Percentiles rank a stretch among this genome's conserved stretches.
Evolutionary conservation across 2,113 vertebrate genomes (phyloP).

Genomic region (Pteruthius melanotis): DNA sequence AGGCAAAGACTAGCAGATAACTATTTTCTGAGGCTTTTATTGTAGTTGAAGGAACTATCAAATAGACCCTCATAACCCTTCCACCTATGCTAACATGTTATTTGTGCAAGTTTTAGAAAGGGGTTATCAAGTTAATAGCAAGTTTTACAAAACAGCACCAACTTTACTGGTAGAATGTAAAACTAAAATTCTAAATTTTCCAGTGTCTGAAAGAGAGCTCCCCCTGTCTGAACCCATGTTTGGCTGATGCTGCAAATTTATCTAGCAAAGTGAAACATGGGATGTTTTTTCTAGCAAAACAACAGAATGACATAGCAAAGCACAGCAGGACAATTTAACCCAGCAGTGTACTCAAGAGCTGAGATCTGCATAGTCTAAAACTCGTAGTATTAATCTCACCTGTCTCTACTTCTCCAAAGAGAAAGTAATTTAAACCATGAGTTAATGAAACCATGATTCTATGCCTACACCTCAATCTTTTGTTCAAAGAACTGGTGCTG

Average conservation of each 20-base stretch:
- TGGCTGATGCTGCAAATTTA: conserved; percentile 52
- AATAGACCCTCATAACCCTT: not conserved
- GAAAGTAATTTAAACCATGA: conserved; percentile 33
- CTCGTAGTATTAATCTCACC: conserved; percentile 42
- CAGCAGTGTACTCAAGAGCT: not conserved
- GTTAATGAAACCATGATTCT: conserved; percentile 16
- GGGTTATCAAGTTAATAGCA: not conserved
- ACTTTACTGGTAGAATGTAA: conserved; percentile 18
- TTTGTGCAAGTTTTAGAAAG: not conserved
- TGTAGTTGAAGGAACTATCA: not conserved
- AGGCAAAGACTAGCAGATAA: not conserved
- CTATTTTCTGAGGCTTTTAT: not conserved
- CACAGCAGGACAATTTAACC: conserved; percentile 25
- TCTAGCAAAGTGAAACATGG: not conserved
- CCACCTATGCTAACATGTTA: not conserved
- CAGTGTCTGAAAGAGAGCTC: conserved; percentile 12
- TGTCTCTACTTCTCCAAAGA: conserved; percentile 36
- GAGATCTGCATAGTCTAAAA: conserved; percentile 35
- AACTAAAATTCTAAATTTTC: conserved; percentile 52
- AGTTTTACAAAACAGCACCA: conserved; percentile 25
- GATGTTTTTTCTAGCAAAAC: conserved; percentile 40
- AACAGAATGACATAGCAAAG: conserved; percentile 49
- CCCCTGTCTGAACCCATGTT: conserved; percentile 26
- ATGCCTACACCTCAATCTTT: conserved; percentile 7
- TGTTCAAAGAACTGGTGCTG: conserved; percentile 26